Evolutionary conservation across 30 jellyfish, hydroid and myxozoan genomes (phyloP), one percentile per base, ranked within the genome.

Genomic region (Cassiopea andromeda): DNA sequence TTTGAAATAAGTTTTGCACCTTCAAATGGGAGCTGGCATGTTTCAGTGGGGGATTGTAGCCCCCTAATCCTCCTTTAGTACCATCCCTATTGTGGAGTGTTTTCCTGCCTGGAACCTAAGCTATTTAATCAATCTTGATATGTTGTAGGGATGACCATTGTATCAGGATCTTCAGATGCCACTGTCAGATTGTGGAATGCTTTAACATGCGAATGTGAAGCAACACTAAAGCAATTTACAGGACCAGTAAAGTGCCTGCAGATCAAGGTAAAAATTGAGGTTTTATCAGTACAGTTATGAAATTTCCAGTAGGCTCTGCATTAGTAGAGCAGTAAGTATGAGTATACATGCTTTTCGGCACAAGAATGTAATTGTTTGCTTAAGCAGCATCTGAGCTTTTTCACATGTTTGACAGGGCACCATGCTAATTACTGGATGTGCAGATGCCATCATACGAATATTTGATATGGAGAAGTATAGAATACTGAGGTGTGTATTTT

Each of bases 81-180:
- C n/a, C n/a, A n/a, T n/a, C n/a, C n/a, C n/a, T n/a, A n/a, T n/a
- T n/a, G n/a, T n/a, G n/a, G n/a, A n/a, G n/a, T n/a, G n/a, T n/a
- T n/a, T n/a, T n/a, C n/a, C n/a, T n/a, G n/a, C n/a, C n/a, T n/a
- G n/a, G n/a, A n/a, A n/a, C n/a, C n/a, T n/a, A n/a, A n/a, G n/a
- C n/a, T n/a, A n/a, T n/a, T n/a, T n/a, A n/a, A n/a, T 57, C 13
- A 57, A 57, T 13, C 13, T 57, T 7, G 68, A 57, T 4, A 4
- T 16, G 1, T 84, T 84, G 57, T 64, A 86, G 94, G 75, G 1
- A 81, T 19, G 0, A 45, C 69, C 2, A 68, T 87, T 16, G 94
- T 69, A 18, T 87, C 94, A 76, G 94, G 94, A 47, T 87, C 94
- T 1, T 73, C 72, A 1, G 94, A 87, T 47, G 8, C 82, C 12